Conservation (phyloP, 2,888 invertebrate species). For the Thymelicus acteon region DNA sequence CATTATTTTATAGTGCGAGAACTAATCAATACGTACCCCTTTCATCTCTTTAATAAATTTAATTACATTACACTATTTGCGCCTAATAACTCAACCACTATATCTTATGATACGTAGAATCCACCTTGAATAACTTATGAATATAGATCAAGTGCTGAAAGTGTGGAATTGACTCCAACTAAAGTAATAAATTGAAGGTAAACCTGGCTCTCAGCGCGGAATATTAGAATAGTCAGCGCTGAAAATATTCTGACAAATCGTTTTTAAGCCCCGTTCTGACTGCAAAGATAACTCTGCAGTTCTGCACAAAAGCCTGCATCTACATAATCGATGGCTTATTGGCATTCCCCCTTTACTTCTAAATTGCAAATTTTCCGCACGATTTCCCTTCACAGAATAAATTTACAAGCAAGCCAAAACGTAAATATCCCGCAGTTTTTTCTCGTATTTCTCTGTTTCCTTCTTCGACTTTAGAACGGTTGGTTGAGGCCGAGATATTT, state of each 20-base stretch:
- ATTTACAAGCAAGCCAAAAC: conserved; percentile 76
- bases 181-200: conserved; percentile 48
- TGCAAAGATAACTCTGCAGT: conserved; percentile 78
- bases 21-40: no score
- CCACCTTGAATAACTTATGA: conserved; percentile 22
- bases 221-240: conserved; percentile 58
- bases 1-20: no score
- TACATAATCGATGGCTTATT: conserved; percentile 84
- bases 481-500: conserved; percentile 22
- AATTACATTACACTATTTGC: no score
- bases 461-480: conserved; percentile 47
- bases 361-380: conserved; percentile 85
- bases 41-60: no score
- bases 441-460: conserved; percentile 58
- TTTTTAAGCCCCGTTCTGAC: conserved; percentile 67
- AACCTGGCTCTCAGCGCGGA: conserved; percentile 52
- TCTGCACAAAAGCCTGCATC: conserved; percentile 79
- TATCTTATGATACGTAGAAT: conserved; percentile 20
- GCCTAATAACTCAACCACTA: background rate
- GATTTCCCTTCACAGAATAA: conserved; percentile 79
- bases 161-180: conserved; percentile 29
- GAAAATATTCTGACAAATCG: conserved; percentile 75
- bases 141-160: conserved; percentile 30
- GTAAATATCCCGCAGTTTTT: conserved; percentile 68
- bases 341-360: conserved; percentile 81